These are phyloP conservation scores for Daubentonia madagascariensis DNA, from an alignment of 2,113 vertebrate genomes.

Conservation along the genomic window DNA sequence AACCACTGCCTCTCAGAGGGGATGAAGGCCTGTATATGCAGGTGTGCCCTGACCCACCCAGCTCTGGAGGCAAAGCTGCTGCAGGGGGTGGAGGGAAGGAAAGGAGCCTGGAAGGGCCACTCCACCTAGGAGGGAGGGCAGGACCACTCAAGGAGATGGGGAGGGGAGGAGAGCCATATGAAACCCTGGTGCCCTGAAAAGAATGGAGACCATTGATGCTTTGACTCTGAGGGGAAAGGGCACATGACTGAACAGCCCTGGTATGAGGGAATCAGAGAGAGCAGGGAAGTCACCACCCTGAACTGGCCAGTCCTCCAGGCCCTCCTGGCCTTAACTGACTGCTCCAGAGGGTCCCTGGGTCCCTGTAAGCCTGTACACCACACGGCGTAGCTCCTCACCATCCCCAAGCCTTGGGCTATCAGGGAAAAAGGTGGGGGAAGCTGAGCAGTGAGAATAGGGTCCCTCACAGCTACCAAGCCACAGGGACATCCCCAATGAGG, in stretches of 20 bases:
- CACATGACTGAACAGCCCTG: neutral
- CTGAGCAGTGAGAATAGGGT: neutral
- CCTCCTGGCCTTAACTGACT: neutral
- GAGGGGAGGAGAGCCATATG: neutral
- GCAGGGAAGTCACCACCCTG: neutral
- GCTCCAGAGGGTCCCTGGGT: neutral
- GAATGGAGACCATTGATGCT: no score
- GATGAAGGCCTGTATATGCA: neutral
- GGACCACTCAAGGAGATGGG: neutral
- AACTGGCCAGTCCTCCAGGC: neutral
- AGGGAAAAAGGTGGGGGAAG: neutral
- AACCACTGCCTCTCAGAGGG: neutral
- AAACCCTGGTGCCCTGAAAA: neutral
- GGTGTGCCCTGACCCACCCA: neutral
- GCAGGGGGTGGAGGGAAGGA: neutral
- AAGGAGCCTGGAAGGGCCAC: neutral
- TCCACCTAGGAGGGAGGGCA: neutral
- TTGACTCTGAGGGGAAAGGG: neutral
- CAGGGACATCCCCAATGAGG: neutral
- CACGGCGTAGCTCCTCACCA: neutral
- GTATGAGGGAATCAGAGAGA: neutral
- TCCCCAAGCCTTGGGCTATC: no score
- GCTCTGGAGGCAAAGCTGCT: neutral
- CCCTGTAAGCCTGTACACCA: neutral
- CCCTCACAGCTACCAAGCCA: no score